Evolutionary conservation across 2,888 invertebrate genomes (phyloP), one percentile per base, ranked within the genome.

Genomic region (Taphrorychus bicolor): DNA sequence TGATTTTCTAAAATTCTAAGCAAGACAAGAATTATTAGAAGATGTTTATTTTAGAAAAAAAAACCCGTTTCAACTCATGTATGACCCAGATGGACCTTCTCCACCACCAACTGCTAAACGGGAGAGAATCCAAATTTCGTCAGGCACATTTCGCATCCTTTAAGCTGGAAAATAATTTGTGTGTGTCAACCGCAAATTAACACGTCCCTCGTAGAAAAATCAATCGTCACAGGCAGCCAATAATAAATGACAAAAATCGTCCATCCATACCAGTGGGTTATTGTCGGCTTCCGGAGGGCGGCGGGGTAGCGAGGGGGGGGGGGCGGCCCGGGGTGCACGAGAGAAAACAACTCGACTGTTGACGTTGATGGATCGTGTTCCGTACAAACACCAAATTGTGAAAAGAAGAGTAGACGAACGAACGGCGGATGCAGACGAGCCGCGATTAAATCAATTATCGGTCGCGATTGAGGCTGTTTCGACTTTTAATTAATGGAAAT

Each of bases 361-460:
- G 83, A 83, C 83, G 79, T 82, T 83, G 83, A 83, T 83, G 82
- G 82, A 83, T 83, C 79, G 79, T 82, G 82, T 83, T 83, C 78
- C 83, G 83, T 83, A 83, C 83, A 83, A 83, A 83, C 83, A 83
- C 83, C 83, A 83, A 83, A 83, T 83, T 83, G 83, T 83, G 83
- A 83, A 83, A 82, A 82, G 82, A 82, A 77, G 80, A 81, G 79
- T 79, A 79, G 76, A 76, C 73, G 75, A 70, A 70, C 71, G 59
- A 40, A 60, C 66, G 58, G 66, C 58, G 67, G 62, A 67, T 67
- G 67, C 67, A 67, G 67, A 76, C 77, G 76, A 75, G 76, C 77
- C 75, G 75, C 76, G 77, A 77, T 72, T 78, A 76, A 80, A 80
- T 81, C 81, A 81, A 81, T 81, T 81, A 81, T 81, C 77, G 77